phyloP scores from a whole-genome alignment of 1,140 invertebrate genomes.

The Pachypeltis micranthus region DNA sequence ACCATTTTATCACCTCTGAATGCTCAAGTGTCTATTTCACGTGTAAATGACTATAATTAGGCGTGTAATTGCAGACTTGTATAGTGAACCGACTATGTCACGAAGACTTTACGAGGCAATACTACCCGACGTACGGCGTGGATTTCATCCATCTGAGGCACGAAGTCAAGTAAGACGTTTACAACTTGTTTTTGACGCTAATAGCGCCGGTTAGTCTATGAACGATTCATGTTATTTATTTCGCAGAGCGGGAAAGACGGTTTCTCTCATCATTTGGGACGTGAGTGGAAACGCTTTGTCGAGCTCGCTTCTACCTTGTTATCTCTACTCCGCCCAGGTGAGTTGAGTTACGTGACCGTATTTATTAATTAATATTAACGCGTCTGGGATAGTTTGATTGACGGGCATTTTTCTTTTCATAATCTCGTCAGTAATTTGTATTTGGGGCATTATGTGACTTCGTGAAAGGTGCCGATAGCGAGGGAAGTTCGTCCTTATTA shows the following conservation, averaged over 20 bases:
- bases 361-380: no score
- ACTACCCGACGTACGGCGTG: constrained; percentile 61
- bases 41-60: no score
- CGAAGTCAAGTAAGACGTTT: constrained; percentile 29
- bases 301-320: constrained; percentile 71
- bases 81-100: constrained; percentile 57
- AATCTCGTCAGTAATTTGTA: no score
- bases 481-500: no score
- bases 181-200: background rate
- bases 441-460: no score
- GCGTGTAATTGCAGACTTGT: constrained; percentile 53
- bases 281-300: constrained; percentile 62
- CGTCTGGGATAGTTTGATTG: no score
- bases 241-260: constrained; percentile 52
- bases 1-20: no score
- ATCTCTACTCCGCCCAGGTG: constrained; percentile 68
- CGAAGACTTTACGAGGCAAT: constrained; percentile 62
- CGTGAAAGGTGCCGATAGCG: no score
- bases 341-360: no score
- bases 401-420: no score
- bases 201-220: no score
- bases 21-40: no score
- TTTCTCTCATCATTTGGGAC: constrained; percentile 70
- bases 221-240: background rate
- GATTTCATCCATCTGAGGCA: constrained; percentile 66